Evolutionary conservation across 1,140 invertebrate species (phyloP), one percentile per base, ranked within the genome.

Genomic region (Trialeurodes vaporariorum): DNA sequence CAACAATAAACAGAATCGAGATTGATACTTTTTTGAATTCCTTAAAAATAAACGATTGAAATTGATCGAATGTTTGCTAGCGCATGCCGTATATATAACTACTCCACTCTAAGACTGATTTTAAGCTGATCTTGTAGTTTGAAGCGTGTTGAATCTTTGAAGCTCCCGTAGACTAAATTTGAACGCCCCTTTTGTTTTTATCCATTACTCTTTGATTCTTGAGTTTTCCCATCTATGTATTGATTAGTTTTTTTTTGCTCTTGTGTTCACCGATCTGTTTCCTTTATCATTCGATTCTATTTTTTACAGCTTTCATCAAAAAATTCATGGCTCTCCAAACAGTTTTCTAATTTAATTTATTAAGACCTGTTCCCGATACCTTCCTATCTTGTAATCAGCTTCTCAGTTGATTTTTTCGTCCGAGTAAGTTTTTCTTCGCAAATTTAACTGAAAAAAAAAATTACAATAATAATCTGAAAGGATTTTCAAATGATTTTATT

Each of bases 241-340:
- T n/a, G n/a, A n/a, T n/a, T n/a, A 49, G 34, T 49, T 49, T 49
- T 49, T n/a, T n/a, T 49, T 49, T 49, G 34, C 34, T 5, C 5
- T 17, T 17, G 17, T 49, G 17, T 49, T 17, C 34, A 49, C 17
- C n/a, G 34, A 49, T 49, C 17, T 49, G 5, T 5, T 49, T 49
- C 34, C 34, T 49, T 49, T 17, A 49, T 49, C 34, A 49, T 49
- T 49, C 34, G 34, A 49, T 49, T 49, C 34, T 49, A 49, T 49
- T 49, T 49, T 49, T 69, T 69, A 60, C 61, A 69, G 68, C 68
- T 63, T 69, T 69, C 27, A 63, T 69, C 17, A 69, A 65, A 69
- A 69, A 27, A 67, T 66, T 69, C 61, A 69, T 69, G 68, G 64
- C 64, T 27, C 65, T 49, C 17, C 5, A 49, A 49, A 49, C 34